Conservation (phyloP, 2,888 invertebrate genomes). For the Strigamia crassipes region DNA sequence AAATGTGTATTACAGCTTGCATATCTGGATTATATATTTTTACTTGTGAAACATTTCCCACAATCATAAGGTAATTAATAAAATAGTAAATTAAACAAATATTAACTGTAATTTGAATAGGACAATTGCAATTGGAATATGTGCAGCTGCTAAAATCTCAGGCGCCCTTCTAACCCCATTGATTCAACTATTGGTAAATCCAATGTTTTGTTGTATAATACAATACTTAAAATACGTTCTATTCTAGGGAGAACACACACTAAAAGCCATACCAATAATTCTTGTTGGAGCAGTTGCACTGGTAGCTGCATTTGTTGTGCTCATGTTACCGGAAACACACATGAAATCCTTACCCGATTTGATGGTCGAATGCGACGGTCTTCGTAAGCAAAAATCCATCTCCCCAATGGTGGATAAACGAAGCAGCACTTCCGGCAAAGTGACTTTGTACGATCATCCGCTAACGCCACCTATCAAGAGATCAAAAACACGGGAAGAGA, state of each 20-base stretch:
- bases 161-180: background rate
- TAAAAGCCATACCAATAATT: conserved; percentile 49
- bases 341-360: conserved; percentile 48
- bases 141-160: conserved; percentile 7
- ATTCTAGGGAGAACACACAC: conserved; percentile 48
- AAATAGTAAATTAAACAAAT: background rate
- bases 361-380: conserved; percentile 47
- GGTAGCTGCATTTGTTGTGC: conserved; percentile 48
- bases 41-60: conserved; percentile 49
- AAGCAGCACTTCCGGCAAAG: background rate
- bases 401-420: conserved; percentile 37
- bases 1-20: conserved; percentile 48
- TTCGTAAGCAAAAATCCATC: conserved; percentile 26
- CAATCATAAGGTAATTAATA: conserved; percentile 47
- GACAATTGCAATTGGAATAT: conserved; percentile 31
- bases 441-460: background rate
- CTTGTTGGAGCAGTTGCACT: conserved; percentile 47
- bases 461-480: conserved; percentile 36
- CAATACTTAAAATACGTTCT: too few relatives aligned
- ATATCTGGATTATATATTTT: conserved; percentile 49
- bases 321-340: conserved; percentile 50
- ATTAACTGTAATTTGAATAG: background rate
- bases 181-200: conserved; percentile 37
- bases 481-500: background rate
- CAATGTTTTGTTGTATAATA: background rate